These are phyloP conservation scores for Onthophagus sagittarius DNA, from an alignment of 2,888 invertebrate species.

Conservation along the genomic window DNA sequence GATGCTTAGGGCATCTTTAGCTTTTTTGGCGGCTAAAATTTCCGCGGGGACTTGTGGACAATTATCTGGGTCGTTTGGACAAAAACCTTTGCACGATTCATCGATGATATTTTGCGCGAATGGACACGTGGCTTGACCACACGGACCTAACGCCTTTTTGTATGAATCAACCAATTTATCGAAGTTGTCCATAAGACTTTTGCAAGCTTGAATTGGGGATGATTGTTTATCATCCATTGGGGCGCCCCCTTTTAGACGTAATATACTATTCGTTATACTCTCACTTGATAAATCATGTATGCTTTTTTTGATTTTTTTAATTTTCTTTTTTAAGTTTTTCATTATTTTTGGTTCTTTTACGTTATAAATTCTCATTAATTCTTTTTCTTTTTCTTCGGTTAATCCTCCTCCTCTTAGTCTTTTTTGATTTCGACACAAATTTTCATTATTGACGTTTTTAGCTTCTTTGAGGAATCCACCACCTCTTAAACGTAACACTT, in stretches of 20 bases:
- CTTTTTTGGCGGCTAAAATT: slow-evolving; percentile 14
- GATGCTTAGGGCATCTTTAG: slow-evolving; percentile 20
- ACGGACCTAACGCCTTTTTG: slow-evolving; percentile 44
- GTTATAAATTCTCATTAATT: not conserved
- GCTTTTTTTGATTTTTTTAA: not conserved
- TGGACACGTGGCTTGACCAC: slow-evolving; percentile 42
- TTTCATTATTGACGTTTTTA: not conserved
- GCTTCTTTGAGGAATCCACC: not conserved
- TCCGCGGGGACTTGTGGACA: not conserved
- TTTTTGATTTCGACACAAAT: not conserved
- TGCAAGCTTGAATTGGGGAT: slow-evolving; percentile 40
- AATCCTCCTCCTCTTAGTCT: not conserved
- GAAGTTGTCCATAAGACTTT: slow-evolving; percentile 44
- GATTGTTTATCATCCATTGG: slow-evolving; percentile 26
- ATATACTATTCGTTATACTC: not conserved
- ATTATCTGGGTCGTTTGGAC: slow-evolving; percentile 27
- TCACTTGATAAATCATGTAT: not conserved
- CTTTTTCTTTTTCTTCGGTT: not conserved
- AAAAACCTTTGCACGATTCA: slow-evolving; percentile 37
- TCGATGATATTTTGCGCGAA: slow-evolving; percentile 37
- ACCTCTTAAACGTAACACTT: not conserved
- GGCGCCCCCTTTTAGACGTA: slow-evolving; percentile 21
- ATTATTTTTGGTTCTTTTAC: not conserved
- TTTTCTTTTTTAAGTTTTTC: not conserved
- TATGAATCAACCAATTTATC: slow-evolving; percentile 39